Evolutionary conservation across 2,113 vertebrate species (phyloP).

Genomic region (Pedionomus torquatus): DNA sequence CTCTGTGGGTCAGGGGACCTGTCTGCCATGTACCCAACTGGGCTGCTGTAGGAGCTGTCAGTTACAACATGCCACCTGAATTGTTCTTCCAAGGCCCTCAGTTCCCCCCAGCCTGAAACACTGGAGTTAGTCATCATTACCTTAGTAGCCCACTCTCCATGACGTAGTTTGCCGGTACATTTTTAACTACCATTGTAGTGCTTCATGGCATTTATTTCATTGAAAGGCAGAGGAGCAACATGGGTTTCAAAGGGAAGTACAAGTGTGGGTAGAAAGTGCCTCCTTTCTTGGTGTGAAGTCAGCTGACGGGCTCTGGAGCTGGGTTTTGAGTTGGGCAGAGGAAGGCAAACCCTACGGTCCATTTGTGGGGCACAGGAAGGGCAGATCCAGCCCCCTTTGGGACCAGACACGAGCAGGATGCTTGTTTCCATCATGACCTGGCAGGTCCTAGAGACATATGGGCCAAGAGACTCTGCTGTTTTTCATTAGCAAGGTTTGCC

Average conservation of each 20-base stretch:
- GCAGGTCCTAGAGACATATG: neutral
- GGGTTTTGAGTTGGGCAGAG: neutral
- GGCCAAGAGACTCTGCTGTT: neutral
- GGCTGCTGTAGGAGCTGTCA: neutral
- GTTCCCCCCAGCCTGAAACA: neutral
- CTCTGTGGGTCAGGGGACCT: neutral
- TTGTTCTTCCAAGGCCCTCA: neutral
- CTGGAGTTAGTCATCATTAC: neutral
- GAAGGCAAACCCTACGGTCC: neutral
- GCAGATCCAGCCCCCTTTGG: neutral
- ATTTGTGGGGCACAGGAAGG: neutral
- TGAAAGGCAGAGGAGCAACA: neutral
- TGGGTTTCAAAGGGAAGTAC: neutral
- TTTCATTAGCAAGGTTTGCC: neutral
- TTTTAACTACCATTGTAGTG: neutral
- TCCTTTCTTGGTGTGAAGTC: neutral
- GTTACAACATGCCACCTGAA: neutral
- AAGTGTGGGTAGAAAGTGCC: neutral
- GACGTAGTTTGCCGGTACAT: neutral
- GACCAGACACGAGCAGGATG: neutral
- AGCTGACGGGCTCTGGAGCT: neutral
- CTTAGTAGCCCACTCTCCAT: neutral
- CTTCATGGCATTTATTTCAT: neutral
- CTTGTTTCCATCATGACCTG: neutral
- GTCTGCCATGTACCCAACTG: neutral